These are phyloP conservation scores for Percopsis transmontana DNA, from an alignment of 2,113 vertebrate species.

Conservation along the genomic window DNA sequence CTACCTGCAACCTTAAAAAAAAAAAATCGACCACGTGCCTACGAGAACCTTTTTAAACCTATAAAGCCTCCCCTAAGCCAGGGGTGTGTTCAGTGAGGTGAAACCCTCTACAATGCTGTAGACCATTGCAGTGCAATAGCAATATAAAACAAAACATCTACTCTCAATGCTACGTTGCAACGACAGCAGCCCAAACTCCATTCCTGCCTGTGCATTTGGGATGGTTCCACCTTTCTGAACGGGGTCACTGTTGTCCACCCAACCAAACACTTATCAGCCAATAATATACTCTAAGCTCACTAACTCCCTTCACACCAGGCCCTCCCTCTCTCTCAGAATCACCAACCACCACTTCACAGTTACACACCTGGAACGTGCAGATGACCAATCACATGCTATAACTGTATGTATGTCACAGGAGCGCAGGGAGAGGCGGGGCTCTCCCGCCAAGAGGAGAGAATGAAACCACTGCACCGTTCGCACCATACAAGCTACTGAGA, in stretches of 20 bases:
- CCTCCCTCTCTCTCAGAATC: slow-evolving; percentile 39
- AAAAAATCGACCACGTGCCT: slow-evolving; percentile 66
- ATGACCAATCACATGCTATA: slow-evolving; percentile 35
- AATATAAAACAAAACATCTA: slow-evolving; percentile 44
- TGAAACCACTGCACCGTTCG: slow-evolving; percentile 64
- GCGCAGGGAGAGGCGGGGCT: slow-evolving; percentile 56
- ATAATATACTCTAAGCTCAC: slow-evolving; percentile 22
- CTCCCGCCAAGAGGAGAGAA: slow-evolving; percentile 31
- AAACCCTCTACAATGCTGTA: slow-evolving; percentile 36
- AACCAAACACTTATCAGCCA: slow-evolving; percentile 11
- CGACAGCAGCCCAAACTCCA: slow-evolving; percentile 38
- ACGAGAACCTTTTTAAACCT: slow-evolving; percentile 45
- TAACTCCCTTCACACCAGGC: slow-evolving; percentile 27
- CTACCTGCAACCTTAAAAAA: slow-evolving; percentile 49
- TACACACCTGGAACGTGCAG: slow-evolving; percentile 16
- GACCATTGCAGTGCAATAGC: slow-evolving; percentile 3
- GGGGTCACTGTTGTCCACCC: background rate
- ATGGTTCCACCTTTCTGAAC: slow-evolving; percentile 17
- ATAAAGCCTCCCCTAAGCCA: slow-evolving; percentile 29
- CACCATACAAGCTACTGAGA: slow-evolving; percentile 79
- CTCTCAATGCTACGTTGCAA: slow-evolving; percentile 14
- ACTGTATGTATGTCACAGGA: slow-evolving; percentile 50
- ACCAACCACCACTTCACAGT: slow-evolving; percentile 26
- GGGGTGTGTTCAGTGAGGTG: slow-evolving; percentile 9
- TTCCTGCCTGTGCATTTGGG: slow-evolving; percentile 22